Conservation (phyloP, 2,797 vertebrate species). For the Leucoraja ocellata region DNA sequence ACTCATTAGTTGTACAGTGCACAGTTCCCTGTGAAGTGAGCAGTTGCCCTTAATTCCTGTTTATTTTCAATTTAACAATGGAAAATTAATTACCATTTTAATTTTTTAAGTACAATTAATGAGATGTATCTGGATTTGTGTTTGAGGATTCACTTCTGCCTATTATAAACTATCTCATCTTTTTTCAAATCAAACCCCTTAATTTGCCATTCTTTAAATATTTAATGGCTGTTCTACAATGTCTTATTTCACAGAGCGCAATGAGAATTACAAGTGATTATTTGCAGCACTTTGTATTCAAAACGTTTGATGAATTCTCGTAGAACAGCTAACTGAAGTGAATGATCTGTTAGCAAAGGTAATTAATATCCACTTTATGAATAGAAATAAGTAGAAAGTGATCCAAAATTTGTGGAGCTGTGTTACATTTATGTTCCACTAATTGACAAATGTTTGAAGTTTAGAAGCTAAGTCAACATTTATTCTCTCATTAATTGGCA, state of each 20-base stretch:
- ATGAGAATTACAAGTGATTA: background rate
- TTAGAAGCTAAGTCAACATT: slow-evolving; percentile 17
- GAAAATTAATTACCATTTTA: background rate
- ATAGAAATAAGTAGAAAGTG: background rate
- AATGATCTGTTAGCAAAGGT: slow-evolving; percentile 11
- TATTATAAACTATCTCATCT: background rate
- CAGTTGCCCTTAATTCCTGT: background rate
- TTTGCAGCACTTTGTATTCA: background rate
- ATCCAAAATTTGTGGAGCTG: background rate
- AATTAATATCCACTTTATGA: background rate
- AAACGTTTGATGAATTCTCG: slow-evolving; percentile 17
- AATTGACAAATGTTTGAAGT: slow-evolving; percentile 16
- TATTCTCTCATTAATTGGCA: background rate
- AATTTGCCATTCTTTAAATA: slow-evolving; percentile 3
- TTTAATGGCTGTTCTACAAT: slow-evolving; percentile 5
- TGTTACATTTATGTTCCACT: background rate
- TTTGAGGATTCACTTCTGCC: background rate
- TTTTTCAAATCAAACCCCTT: background rate
- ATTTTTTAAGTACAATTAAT: background rate
- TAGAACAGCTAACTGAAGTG: background rate
- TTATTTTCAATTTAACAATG: background rate
- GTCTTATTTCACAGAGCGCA: background rate
- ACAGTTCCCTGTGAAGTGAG: too few relatives aligned
- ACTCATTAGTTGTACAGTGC: too few relatives aligned
- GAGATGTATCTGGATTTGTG: background rate